These are phyloP conservation scores for Phyllotreta striolata DNA, from an alignment of 2,888 invertebrate genomes.

Conservation along the genomic window DNA sequence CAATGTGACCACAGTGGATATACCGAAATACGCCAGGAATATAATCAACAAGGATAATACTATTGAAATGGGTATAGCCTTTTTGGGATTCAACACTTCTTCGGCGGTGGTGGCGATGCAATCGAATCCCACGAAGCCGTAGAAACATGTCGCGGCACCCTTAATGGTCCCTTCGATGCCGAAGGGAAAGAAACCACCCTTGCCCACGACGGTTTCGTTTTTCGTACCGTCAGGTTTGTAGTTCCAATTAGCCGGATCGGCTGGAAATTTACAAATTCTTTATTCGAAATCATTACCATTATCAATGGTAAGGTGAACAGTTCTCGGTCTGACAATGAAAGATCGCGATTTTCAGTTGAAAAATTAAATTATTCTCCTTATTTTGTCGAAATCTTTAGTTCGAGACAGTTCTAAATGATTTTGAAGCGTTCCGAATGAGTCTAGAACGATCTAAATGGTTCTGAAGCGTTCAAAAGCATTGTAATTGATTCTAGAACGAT, in stretches of 20 bases:
- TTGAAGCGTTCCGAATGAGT: no score
- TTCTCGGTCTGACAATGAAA: no score
- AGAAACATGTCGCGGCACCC: slow-evolving; percentile 87
- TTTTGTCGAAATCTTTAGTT: no score
- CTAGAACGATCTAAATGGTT: no score
- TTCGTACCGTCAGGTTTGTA: slow-evolving; percentile 19
- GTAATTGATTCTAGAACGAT: no score
- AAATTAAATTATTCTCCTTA: no score
- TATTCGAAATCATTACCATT: neutral
- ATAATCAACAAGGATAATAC: slow-evolving; percentile 82
- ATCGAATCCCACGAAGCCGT: slow-evolving; percentile 94
- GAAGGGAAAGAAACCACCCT: slow-evolving; percentile 87
- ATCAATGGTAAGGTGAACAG: no score
- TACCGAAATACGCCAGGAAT: slow-evolving; percentile 88
- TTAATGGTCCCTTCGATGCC: slow-evolving; percentile 80
- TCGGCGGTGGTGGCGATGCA: slow-evolving; percentile 89
- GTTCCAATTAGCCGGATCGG: slow-evolving; percentile 39
- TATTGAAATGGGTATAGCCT: slow-evolving; percentile 87
- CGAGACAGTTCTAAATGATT: no score
- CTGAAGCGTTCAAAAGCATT: no score
- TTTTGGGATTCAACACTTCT: slow-evolving; percentile 87
- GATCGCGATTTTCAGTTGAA: no score
- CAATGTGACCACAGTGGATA: slow-evolving; percentile 86
- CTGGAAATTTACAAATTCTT: slow-evolving; percentile 28
- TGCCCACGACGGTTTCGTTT: slow-evolving; percentile 59